Conservation (phyloP, 2,888 invertebrate species). For the Theristus sp. region DNA sequence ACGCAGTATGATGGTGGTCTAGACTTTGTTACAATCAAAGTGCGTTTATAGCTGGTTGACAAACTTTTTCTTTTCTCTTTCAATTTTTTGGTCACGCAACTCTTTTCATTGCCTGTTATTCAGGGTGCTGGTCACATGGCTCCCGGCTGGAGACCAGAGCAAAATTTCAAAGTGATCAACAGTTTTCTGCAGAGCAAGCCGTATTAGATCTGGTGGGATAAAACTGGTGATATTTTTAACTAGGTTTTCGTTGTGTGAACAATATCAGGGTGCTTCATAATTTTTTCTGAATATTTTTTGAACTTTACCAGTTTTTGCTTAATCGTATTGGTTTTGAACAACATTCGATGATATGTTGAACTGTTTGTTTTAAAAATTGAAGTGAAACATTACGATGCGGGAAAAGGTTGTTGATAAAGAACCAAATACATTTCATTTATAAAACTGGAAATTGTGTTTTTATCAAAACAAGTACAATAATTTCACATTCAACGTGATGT, state of each 20-base stretch:
- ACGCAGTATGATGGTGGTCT: constrained; percentile 1
- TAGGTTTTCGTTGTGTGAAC: too few species aligned
- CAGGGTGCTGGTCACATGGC: constrained; percentile 12
- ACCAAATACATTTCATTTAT: background rate
- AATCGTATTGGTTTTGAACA: too few species aligned
- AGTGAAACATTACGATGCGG: background rate
- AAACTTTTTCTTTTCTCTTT: background rate
- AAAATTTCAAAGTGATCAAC: constrained; percentile 7
- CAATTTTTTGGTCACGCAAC: background rate
- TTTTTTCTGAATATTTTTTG: too few species aligned
- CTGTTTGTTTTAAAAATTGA: too few species aligned
- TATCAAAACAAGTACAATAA: too few species aligned
- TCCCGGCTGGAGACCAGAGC: constrained; percentile 7
- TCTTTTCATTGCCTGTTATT: background rate
- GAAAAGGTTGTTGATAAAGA: background rate
- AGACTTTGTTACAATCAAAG: constrained; percentile 9
- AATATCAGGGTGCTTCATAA: too few species aligned
- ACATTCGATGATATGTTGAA: too few species aligned
- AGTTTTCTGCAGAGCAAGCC: constrained; percentile 7
- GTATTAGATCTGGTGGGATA: background rate
- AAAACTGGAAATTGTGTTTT: background rate
- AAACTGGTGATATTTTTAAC: too few species aligned
- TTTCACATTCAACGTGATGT: too few species aligned
- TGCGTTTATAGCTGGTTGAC: background rate
- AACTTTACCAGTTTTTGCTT: too few species aligned